Evolutionary conservation across 35 echinoderm and acorn worm genomes (phyloP).

Genomic region (Lytechinus variegatus): DNA sequence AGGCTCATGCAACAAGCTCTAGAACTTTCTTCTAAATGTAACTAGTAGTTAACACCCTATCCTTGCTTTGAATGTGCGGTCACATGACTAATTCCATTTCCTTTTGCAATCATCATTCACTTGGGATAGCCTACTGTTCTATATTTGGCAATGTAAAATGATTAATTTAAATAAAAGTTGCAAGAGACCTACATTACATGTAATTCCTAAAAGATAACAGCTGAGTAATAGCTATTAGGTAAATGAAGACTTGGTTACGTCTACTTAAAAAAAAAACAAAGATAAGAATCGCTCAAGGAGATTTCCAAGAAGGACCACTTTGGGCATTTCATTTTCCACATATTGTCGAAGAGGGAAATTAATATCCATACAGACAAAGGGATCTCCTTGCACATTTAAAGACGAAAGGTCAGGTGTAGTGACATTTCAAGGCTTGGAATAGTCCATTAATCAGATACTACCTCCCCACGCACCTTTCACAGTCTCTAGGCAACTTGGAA

Average conservation of each 20-base stretch:
- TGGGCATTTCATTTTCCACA: not conserved
- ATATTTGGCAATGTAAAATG: too few relatives aligned
- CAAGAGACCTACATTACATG: too few relatives aligned
- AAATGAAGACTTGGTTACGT: not conserved
- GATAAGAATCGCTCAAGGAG: not conserved
- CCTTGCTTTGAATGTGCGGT: too few relatives aligned
- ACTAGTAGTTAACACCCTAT: too few relatives aligned
- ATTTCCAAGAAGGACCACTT: not conserved
- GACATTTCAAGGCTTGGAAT: not conserved
- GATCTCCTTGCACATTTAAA: not conserved
- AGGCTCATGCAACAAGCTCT: too few relatives aligned
- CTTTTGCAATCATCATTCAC: too few relatives aligned
- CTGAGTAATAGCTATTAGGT: not conserved
- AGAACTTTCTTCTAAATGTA: too few relatives aligned
- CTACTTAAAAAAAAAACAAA: not conserved
- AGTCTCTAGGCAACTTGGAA: not conserved
- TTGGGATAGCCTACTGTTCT: too few relatives aligned
- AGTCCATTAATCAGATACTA: not conserved
- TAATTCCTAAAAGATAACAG: not conserved
- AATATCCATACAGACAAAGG: not conserved
- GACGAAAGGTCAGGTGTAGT: not conserved
- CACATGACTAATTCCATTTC: too few relatives aligned
- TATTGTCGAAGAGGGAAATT: not conserved
- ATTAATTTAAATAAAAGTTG: too few relatives aligned
- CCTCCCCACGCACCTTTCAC: not conserved